A percentile compares a stretch with the other conserved stretches of the same genome.
Evolutionary conservation across 2,797 vertebrate species (phyloP).

Genomic region (Myotis vivesi): DNA sequence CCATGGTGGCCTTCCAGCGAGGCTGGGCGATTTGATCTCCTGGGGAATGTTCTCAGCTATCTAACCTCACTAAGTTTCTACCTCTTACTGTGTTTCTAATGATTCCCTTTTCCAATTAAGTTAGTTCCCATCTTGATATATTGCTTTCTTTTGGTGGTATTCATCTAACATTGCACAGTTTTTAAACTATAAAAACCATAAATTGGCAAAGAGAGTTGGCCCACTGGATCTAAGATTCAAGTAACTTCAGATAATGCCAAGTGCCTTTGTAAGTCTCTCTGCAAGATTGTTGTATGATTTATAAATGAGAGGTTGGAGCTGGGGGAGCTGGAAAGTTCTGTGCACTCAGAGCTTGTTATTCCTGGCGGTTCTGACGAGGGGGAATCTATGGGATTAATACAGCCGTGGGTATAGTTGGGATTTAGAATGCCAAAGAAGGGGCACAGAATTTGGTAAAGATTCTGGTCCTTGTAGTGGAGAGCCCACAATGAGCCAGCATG

Average conservation of each 20-base stretch:
- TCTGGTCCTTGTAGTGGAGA: not conserved
- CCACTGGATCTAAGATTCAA: not conserved
- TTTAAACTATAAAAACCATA: not conserved
- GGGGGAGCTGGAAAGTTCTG: not conserved
- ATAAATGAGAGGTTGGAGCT: not conserved
- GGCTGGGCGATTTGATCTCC: not conserved
- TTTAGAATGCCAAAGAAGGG: not conserved
- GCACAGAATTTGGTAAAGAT: not conserved
- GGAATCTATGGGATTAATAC: not conserved
- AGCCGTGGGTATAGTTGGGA: not conserved
- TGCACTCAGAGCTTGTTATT: not conserved
- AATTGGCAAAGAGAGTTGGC: not conserved
- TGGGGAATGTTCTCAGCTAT: not conserved
- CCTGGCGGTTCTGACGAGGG: not conserved
- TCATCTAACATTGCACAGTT: not conserved
- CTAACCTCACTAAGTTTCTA: not conserved
- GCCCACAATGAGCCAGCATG: not conserved
- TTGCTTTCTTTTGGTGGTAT: not conserved
- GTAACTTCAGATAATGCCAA: not conserved
- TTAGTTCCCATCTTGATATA: not conserved
- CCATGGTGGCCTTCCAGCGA: not conserved
- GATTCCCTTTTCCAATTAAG: not conserved
- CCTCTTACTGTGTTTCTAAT: not conserved
- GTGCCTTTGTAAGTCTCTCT: not conserved
- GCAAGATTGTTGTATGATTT: not conserved